These are phyloP conservation scores for Meleagris gallopavo DNA, from an alignment of 2,113 vertebrate genomes.

Conservation along the genomic window DNA sequence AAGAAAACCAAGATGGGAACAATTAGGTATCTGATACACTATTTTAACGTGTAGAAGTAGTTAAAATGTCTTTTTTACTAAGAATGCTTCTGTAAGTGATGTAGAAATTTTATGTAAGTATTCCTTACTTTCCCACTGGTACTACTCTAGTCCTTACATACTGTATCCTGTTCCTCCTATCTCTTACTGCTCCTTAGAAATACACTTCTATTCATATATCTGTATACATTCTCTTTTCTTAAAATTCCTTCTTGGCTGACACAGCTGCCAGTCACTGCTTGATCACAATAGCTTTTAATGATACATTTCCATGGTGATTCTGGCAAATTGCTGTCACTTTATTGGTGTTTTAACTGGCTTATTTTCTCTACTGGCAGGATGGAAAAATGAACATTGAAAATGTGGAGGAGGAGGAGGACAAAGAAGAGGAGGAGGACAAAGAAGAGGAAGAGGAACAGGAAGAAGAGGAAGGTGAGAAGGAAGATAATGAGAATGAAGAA, in stretches of 20 bases:
- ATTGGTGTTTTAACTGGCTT: not conserved
- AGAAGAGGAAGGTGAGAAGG: not conserved
- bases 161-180: not conserved
- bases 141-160: not conserved
- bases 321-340: not conserved
- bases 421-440: not conserved
- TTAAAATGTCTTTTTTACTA: not conserved
- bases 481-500: conserved; percentile 17
- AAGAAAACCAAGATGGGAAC: not conserved
- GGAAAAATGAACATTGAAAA: conserved; percentile 79
- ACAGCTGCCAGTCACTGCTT: not conserved
- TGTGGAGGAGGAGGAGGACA: not conserved
- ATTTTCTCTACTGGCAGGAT: conserved; percentile 73
- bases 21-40: not conserved
- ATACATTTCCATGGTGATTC: not conserved
- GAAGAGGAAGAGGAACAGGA: conserved; percentile 43
- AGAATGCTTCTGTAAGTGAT: not conserved
- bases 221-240: not conserved
- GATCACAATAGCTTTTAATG: not conserved
- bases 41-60: not conserved
- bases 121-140: not conserved
- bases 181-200: not conserved
- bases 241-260: not conserved
- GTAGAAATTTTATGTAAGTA: accelerated
- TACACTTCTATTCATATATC: not conserved